Conservation (phyloP, 1,140 invertebrate genomes). For the Subanguina moxae region DNA sequence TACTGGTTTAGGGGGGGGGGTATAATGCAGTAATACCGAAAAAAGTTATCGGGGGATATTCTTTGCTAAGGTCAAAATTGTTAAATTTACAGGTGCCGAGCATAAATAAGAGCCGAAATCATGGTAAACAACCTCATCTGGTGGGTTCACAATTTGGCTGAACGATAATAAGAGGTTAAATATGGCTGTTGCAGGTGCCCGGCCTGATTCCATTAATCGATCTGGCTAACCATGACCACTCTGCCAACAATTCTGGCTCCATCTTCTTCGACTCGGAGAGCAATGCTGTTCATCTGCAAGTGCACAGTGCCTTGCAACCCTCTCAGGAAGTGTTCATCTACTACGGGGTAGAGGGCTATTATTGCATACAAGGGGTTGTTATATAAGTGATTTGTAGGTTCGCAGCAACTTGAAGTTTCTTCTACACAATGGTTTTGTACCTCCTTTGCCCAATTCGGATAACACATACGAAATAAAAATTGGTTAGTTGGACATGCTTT, state of each 20-base stretch:
- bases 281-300: constrained; percentile 22
- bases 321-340: constrained; percentile 27
- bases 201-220: constrained; percentile 40
- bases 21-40: too few relatives aligned
- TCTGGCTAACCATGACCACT: constrained; percentile 36
- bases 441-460: constrained; percentile 26
- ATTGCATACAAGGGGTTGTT: not conserved
- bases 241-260: constrained; percentile 4
- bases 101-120: not conserved
- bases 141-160: not conserved
- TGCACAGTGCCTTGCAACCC: constrained; percentile 12
- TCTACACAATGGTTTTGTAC: constrained; percentile 49
- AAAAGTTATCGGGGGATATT: too few relatives aligned
- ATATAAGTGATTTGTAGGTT: constrained; percentile 31
- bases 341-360: constrained; percentile 5
- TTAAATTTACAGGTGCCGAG: constrained; percentile 1
- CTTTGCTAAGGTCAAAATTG: too few relatives aligned
- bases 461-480: constrained; percentile 44
- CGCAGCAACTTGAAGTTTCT: constrained; percentile 41
- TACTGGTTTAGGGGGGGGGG: too few relatives aligned
- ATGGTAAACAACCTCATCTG: not conserved
- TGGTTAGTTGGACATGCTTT: constrained; percentile 26
- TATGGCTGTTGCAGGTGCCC: constrained; percentile 22
- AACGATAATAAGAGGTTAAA: not conserved
- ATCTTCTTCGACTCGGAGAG: constrained; percentile 26